phyloP scores from a whole-genome alignment of 2,797 vertebrate genomes.

The Threskiornis aethiopicus region DNA sequence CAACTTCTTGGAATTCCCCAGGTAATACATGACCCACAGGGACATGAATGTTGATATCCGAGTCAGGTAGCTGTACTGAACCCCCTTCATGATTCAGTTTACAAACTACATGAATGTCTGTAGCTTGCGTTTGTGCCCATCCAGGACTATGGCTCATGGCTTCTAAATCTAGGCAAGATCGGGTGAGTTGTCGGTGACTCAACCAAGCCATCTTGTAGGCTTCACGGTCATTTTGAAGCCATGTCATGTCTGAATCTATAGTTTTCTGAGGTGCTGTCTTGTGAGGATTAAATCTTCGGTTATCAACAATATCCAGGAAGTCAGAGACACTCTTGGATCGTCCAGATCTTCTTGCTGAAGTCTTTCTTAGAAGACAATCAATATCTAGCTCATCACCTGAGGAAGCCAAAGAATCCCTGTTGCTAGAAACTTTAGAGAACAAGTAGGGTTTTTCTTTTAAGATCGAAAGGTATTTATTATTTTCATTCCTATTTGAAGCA shows the following conservation, averaged over 20 bases:
- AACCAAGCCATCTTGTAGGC: slow-evolving; percentile 97
- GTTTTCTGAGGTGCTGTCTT: slow-evolving; percentile 63
- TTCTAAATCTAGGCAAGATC: slow-evolving; percentile 92
- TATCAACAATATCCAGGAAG: slow-evolving; percentile 83
- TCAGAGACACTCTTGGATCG: slow-evolving; percentile 91
- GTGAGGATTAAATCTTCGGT: slow-evolving; percentile 59
- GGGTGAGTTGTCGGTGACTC: slow-evolving; percentile 90
- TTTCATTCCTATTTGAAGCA: slow-evolving; percentile 72
- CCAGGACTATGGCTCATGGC: slow-evolving; percentile 89
- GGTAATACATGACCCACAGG: slow-evolving; percentile 87
- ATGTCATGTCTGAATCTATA: slow-evolving; percentile 82
- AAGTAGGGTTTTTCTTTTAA: slow-evolving; percentile 78
- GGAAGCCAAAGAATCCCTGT: slow-evolving; percentile 81
- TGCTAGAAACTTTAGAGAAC: slow-evolving; percentile 70
- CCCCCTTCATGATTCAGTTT: slow-evolving; percentile 87
- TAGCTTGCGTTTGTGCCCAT: slow-evolving; percentile 96
- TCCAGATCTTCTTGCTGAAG: slow-evolving; percentile 76
- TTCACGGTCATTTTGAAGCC: slow-evolving; percentile 90
- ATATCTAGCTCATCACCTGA: slow-evolving; percentile 89
- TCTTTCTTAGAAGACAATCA: slow-evolving; percentile 75
- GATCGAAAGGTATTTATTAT: slow-evolving; percentile 63
- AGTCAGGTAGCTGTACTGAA: slow-evolving; percentile 86
- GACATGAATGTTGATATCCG: slow-evolving; percentile 85
- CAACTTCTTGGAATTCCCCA: slow-evolving; percentile 91
- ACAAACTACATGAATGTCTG: slow-evolving; percentile 83